Evolutionary conservation across 2,113 vertebrate genomes (phyloP).

Genomic region (Dicaeum eximium): DNA sequence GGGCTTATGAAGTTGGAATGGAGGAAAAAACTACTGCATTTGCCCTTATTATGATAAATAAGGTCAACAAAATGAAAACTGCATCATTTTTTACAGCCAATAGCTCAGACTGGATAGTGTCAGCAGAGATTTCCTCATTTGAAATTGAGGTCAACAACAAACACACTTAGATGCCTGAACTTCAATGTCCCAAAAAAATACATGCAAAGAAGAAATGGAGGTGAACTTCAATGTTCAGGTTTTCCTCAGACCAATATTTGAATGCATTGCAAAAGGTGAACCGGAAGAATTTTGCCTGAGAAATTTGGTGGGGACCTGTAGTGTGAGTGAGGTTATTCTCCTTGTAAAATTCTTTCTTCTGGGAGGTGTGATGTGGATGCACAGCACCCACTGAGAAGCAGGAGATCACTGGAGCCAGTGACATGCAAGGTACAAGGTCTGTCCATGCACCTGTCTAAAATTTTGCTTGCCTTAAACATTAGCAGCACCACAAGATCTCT

Average conservation of each 20-base stretch:
- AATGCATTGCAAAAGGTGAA: not conserved
- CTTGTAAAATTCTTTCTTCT: not conserved
- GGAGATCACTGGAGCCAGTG: accelerated
- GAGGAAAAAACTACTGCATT: not conserved
- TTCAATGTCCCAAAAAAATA: not conserved
- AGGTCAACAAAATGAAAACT: not conserved
- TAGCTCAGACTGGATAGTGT: not conserved
- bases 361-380: not conserved
- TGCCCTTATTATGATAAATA: slow-evolving; percentile 2
- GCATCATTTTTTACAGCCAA: not conserved
- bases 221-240: not conserved
- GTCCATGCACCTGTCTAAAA: too few relatives aligned
- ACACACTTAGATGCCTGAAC: not conserved
- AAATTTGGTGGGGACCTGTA: not conserved
- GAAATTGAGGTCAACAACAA: not conserved
- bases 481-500: not conserved
- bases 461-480: not conserved
- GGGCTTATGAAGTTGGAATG: not conserved
- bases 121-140: not conserved
- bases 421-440: not conserved
- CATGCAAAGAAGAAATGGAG: not conserved
- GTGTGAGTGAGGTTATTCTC: not conserved
- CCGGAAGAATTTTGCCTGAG: not conserved
- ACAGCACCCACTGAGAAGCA: not conserved
- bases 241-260: not conserved